These are phyloP conservation scores for Ginglymostoma cirratum DNA, from an alignment of 2,113 vertebrate genomes.

Conservation along the genomic window DNA sequence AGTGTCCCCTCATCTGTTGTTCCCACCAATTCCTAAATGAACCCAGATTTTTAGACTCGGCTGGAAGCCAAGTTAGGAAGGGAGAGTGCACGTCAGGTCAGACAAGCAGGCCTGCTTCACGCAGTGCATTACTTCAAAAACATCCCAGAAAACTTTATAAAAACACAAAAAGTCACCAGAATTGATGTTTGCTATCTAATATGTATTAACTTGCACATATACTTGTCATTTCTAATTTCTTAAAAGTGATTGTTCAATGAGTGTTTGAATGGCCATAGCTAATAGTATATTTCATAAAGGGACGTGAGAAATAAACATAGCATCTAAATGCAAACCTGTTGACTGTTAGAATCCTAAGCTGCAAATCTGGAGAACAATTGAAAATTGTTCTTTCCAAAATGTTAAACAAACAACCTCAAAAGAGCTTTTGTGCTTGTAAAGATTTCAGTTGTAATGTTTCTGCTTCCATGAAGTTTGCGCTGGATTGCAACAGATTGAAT, in stretches of 20 bases:
- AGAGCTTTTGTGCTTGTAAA: constrained; percentile 34
- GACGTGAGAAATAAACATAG: not conserved
- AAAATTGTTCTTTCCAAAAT: constrained; percentile 28
- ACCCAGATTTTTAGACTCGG: constrained; percentile 20
- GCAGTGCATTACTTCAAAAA: constrained; percentile 32
- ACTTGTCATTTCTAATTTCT: constrained; percentile 3
- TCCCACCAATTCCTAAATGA: constrained; percentile 28
- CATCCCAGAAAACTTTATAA: not conserved
- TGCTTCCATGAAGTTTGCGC: constrained; percentile 11
- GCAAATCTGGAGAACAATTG: constrained; percentile 16
- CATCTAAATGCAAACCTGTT: constrained; percentile 19
- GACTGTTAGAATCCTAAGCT: not conserved
- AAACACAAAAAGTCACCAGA: not conserved
- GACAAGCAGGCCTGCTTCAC: not conserved
- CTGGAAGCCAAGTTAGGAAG: constrained; percentile 17
- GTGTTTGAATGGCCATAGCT: not conserved
- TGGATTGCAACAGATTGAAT: constrained; percentile 36
- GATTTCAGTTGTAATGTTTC: constrained; percentile 32
- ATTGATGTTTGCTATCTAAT: constrained; percentile 16
- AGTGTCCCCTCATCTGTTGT: constrained; percentile 1
- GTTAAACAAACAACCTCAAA: constrained; percentile 24
- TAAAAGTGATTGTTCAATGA: not conserved
- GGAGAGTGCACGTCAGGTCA: constrained; percentile 21
- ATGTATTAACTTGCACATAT: not conserved
- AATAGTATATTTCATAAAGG: constrained; percentile 16